phyloP scores from a whole-genome alignment of 2,113 vertebrate species.

The Hystrix brachyura region DNA sequence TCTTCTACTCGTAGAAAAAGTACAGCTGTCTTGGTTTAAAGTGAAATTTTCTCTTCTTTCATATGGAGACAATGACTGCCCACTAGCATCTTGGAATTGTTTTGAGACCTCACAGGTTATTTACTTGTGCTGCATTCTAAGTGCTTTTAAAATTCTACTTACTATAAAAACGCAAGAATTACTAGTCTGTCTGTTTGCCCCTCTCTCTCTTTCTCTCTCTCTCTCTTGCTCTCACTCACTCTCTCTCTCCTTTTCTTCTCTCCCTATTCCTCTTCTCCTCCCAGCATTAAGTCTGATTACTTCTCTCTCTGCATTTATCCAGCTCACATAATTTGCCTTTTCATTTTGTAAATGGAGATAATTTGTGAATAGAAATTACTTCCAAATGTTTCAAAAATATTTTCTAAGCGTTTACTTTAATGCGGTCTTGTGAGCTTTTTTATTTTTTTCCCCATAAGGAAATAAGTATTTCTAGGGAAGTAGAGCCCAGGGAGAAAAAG shows the following conservation, averaged over 20 bases:
- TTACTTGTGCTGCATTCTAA: not conserved
- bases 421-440: conserved; percentile 23
- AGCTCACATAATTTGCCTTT: conserved; percentile 83
- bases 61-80: not conserved
- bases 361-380: conserved; percentile 72
- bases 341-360: conserved; percentile 68
- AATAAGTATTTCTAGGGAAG: conserved; percentile 68
- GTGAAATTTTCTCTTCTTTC: conserved; percentile 10
- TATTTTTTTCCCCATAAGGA: not conserved
- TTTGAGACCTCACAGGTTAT: not conserved
- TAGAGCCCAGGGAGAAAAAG: not conserved
- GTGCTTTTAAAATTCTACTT: conserved; percentile 31
- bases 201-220: conserved; percentile 39
- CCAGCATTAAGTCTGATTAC: conserved; percentile 74
- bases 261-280: conserved; percentile 46
- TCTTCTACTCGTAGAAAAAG: not conserved
- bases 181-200: not conserved
- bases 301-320: conserved; percentile 79
- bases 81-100: not conserved
- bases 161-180: not conserved
- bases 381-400: conserved; percentile 77
- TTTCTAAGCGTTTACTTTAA: conserved; percentile 78
- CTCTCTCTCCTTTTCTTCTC: not conserved
- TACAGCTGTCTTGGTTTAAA: not conserved
- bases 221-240: not conserved